Base-by-base conservation (phyloP, 2,797 vertebrate genomes). In the Gobio occitaniae region DNA sequence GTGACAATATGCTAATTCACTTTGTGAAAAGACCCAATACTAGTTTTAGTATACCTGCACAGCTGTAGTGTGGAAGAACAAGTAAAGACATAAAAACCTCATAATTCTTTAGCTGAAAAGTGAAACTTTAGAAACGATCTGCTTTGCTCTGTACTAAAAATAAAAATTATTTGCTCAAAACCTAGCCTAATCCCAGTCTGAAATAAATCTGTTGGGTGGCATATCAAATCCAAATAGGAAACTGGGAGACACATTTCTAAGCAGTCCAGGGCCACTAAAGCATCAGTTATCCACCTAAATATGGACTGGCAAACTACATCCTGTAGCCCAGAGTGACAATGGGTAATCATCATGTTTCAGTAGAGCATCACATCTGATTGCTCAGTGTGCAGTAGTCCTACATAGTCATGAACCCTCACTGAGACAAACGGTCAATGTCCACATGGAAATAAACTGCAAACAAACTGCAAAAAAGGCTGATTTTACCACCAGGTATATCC, bases 321-420 rank as follows among this genome's bases (percentile, higher is more conserved):
- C 72, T 76, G 71, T 63, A 29, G 56, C 17, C 11, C 70, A 75
- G 68, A 83, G 21, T 70, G 17, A 84, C 86, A 89, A 13, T 88
- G 84, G 91, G 82, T 50, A 82, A 90, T 89, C 75, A 78, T 9
- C 50, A 65, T 65, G 65, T 84, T 52, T 88, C 77, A 88, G 87
- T 16, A 19, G 89, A 91, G 90, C 87, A 81, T 87, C 72, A 89
- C 87, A 2, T 11, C 15, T 80, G 54, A 83, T 85, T 77, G 38
- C 77, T 82, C 71, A 80, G 38, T 78, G 84, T 54, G 70, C 56
- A 59, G 25, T 56, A 59, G 32, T 68, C 70, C 21, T 47, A 63
- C 25, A 74, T 16, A n/a, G 56, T 36, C 56, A 63, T n/a, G 56
- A 82, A 71, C 41, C 54, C 54, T 48, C 12, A 54, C 54, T 78